A percentile compares a stretch with the other conserved stretches of the same genome.
phyloP scores from a whole-genome alignment of 2,797 vertebrate genomes.

The Thalassophryne amazonica region DNA sequence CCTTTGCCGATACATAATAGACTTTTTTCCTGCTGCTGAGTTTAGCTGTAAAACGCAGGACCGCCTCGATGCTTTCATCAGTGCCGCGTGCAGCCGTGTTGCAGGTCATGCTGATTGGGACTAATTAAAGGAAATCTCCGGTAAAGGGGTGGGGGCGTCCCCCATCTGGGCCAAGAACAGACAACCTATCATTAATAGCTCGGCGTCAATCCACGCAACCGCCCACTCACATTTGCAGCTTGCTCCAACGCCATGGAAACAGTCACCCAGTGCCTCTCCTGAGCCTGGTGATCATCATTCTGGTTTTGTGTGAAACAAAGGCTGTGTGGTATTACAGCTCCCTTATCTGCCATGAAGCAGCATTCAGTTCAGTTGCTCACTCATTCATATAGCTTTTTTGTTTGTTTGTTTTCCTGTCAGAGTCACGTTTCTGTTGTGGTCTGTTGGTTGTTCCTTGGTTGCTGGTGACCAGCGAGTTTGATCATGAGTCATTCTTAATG shows the following conservation, averaged over 20 bases:
- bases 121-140: constrained; percentile 76
- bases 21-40: too few relatives aligned
- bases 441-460: constrained; percentile 56
- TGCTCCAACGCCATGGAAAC: constrained; percentile 64
- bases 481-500: constrained; percentile 61
- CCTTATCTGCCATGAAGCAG: constrained; percentile 56
- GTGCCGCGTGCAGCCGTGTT: constrained; percentile 2
- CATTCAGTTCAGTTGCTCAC: constrained; percentile 56
- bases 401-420: constrained; percentile 14
- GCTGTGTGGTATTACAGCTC: constrained; percentile 52
- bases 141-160: constrained; percentile 56
- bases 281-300: constrained; percentile 53
- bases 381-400: constrained; percentile 46
- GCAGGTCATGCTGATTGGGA: constrained; percentile 56
- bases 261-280: constrained; percentile 46
- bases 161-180: constrained; percentile 65
- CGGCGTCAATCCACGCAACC: constrained; percentile 29
- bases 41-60: too few relatives aligned
- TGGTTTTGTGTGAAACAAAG: constrained; percentile 64
- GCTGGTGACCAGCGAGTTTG: constrained; percentile 40
- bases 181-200: constrained; percentile 59
- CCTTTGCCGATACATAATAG: background rate
- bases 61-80: too few relatives aligned
- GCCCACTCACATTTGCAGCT: constrained; percentile 43
- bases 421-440: constrained; percentile 56